These are phyloP conservation scores for Malthinus seriepunctatus DNA, from an alignment of 2,888 invertebrate genomes.

Conservation along the genomic window DNA sequence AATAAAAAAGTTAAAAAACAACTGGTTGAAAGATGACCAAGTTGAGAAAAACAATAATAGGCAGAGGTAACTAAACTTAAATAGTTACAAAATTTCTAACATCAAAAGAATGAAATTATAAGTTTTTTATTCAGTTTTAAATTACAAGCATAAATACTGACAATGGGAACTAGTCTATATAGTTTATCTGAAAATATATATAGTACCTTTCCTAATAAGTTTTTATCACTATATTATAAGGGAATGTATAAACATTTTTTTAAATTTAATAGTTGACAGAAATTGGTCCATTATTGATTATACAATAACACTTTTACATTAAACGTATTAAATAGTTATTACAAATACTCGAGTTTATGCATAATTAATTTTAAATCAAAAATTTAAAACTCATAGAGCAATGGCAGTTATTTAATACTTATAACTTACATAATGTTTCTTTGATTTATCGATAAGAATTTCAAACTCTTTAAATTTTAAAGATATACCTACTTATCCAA, in stretches of 20 bases:
- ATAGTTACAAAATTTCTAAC: no score
- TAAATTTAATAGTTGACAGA: background rate
- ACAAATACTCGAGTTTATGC: no score
- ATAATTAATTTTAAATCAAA: background rate
- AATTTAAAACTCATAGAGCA: background rate
- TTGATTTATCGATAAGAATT: no score
- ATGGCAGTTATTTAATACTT: background rate
- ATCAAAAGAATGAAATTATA: background rate
- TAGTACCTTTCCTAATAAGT: slow-evolving; percentile 8
- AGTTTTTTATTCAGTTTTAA: slow-evolving; percentile 3
- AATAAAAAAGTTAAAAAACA: no score
- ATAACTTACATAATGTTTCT: background rate
- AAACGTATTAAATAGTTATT: no score
- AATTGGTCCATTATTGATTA: background rate
- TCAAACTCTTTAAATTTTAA: no score
- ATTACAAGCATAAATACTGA: slow-evolving; percentile 3
- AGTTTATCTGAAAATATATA: slow-evolving; percentile 14
- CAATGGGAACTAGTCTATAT: slow-evolving; percentile 4
- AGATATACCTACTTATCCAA: no score
- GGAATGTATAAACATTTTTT: slow-evolving; percentile 1
- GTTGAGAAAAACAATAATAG: no score
- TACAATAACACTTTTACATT: no score
- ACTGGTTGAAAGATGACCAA: no score
- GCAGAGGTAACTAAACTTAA: no score
- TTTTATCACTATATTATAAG: slow-evolving; percentile 2